Percentiles rank a stretch among this genome's conserved stretches.
Evolutionary conservation across 1,140 invertebrate species (phyloP).

Genomic region (Whitmania pigra): DNA sequence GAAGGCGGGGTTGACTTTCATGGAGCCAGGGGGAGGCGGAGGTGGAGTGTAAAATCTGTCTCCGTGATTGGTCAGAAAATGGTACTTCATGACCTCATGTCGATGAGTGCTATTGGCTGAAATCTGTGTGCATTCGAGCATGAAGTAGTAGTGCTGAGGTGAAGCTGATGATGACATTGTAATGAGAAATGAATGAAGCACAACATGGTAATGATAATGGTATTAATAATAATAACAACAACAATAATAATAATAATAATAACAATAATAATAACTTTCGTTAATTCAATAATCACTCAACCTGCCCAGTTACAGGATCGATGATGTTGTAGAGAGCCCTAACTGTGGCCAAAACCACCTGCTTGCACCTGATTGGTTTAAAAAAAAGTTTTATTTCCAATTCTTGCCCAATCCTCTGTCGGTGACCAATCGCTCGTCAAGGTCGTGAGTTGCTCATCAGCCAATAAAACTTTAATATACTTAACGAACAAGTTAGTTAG

Average conservation of each 20-base stretch:
- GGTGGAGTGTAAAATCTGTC: not conserved
- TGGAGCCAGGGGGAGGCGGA: not conserved
- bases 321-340: slow-evolving; percentile 69
- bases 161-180: no score
- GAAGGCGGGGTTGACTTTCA: not conserved
- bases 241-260: no score
- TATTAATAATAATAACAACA: no score
- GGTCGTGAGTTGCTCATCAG: not conserved
- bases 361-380: slow-evolving; percentile 66
- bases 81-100: slow-evolving; percentile 9
- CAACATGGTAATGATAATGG: no score
- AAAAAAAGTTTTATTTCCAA: not conserved
- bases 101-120: not conserved
- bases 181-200: no score
- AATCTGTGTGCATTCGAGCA: no score
- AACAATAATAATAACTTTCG: not conserved
- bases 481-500: no score
- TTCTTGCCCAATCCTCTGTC: no score
- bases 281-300: slow-evolving; percentile 20
- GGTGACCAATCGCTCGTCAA: not conserved
- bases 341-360: slow-evolving; percentile 64
- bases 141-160: no score
- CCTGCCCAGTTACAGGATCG: slow-evolving; percentile 42
- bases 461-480: no score
- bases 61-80: not conserved